Evolutionary conservation across 2,797 vertebrate genomes (phyloP).

Genomic region (Halcyon smyrnensis): DNA sequence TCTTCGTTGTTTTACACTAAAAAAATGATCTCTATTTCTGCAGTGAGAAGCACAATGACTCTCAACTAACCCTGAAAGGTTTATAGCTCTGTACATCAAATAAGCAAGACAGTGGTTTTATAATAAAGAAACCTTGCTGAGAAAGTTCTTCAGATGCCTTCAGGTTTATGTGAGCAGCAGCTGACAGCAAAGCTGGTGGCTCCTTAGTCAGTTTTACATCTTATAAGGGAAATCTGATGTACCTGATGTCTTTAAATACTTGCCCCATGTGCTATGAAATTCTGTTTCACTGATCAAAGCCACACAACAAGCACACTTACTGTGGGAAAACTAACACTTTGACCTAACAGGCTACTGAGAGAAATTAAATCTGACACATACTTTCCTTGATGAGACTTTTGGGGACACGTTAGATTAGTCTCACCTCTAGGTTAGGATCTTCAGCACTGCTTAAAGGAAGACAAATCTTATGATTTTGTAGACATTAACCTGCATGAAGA

Average conservation of each 20-base stretch:
- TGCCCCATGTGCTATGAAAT: not conserved
- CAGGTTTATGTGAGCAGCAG: not conserved
- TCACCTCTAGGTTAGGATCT: not conserved
- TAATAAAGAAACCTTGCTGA: not conserved
- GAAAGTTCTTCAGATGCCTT: not conserved
- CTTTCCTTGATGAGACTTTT: not conserved
- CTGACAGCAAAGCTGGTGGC: not conserved
- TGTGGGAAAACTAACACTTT: not conserved
- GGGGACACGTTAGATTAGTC: not conserved
- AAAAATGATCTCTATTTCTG: not conserved
- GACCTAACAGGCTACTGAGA: not conserved
- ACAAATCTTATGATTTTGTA: not conserved
- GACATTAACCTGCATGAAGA: not conserved
- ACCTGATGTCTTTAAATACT: not conserved
- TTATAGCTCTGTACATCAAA: not conserved
- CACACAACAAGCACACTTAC: not conserved
- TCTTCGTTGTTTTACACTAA: not conserved
- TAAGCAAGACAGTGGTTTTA: not conserved
- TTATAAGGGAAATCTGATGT: not conserved
- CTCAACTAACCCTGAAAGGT: not conserved
- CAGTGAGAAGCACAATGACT: not conserved
- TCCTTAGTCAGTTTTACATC: not conserved
- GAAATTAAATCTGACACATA: not conserved
- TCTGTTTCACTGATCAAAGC: not conserved
- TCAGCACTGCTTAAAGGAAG: not conserved